Conservation (phyloP, 2,888 invertebrate species). For the Lycocerus yunnanus region DNA sequence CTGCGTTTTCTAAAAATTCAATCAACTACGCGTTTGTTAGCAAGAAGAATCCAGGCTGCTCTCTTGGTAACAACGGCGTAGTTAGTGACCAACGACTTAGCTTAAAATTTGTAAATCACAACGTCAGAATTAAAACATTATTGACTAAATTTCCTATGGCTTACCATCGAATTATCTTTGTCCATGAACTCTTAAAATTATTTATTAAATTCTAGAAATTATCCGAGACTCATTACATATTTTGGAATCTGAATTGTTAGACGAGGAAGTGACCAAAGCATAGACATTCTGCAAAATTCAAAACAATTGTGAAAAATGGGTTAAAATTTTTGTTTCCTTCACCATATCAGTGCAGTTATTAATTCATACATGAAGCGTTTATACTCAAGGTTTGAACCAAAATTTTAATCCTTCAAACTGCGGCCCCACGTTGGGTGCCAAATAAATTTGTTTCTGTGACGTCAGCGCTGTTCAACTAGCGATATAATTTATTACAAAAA, state of each 20-base stretch:
- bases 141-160: neutral
- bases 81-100: neutral
- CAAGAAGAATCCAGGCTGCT: neutral
- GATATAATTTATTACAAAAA: too few species aligned
- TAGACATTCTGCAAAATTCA: conserved; percentile 73
- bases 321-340: neutral
- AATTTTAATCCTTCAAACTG: neutral
- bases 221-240: conserved; percentile 83
- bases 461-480: too few species aligned
- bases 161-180: neutral
- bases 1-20: neutral
- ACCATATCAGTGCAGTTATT: neutral
- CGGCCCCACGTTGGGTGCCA: neutral
- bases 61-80: neutral
- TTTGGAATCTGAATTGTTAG: conserved; percentile 83
- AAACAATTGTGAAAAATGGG: conserved; percentile 13
- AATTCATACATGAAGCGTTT: neutral
- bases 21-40: neutral
- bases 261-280: conserved; percentile 84
- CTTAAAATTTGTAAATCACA: neutral
- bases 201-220: conserved; percentile 19
- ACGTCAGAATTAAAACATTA: neutral
- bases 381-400: neutral
- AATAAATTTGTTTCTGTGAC: neutral
- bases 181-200: neutral